Evolutionary conservation across 2,888 invertebrate genomes (phyloP), one percentile per base, ranked within the genome.

Genomic region (Fragum sueziense): DNA sequence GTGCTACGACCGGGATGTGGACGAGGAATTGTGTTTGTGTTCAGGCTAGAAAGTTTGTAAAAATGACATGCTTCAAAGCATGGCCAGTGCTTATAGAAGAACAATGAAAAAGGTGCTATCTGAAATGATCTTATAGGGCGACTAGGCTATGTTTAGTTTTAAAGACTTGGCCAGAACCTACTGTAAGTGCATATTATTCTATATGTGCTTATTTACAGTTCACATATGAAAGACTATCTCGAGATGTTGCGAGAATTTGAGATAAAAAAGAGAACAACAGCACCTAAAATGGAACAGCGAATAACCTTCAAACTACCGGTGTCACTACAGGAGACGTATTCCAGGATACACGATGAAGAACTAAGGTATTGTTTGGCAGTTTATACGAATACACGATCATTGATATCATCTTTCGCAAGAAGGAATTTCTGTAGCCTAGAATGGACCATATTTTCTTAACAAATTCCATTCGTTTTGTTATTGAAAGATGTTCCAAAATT

Each of bases 221-320:
- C 17, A 2, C 61, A 61, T 33, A 61, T 41, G 47, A 57, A 59
- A 0, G 71, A 71, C 31, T 71, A 71, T 37, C 29, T 79, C n/a
- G 79, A 74, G 14, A 31, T 79, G 7, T 31, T 74, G 17, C 37
- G 79, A 37, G 79, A 79, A n/a, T 79, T 79, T 59, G 79, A 79
- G 34, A 67, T 79, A 9, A 79, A 79, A 51, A 79, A 79, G 31
- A 67, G 41, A 25, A 25, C 57, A 2, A 57, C 70, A 20, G 29
- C 67, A 25, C 74, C 71, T 1, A 70, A 71, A 22, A n/a, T 65
- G 51, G 71, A 79, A 1, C 70, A 79, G 61, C 74, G 51, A 29
- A 37, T 74, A n/a, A 79, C 79, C 9, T 67, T 79, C 33, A 79
- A 74, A 31, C 41, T 79, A 17, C 79, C 79, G 0, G 54, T 79